Conservation (phyloP, 2,113 vertebrate species). For the Tragelaphus imberbis region DNA sequence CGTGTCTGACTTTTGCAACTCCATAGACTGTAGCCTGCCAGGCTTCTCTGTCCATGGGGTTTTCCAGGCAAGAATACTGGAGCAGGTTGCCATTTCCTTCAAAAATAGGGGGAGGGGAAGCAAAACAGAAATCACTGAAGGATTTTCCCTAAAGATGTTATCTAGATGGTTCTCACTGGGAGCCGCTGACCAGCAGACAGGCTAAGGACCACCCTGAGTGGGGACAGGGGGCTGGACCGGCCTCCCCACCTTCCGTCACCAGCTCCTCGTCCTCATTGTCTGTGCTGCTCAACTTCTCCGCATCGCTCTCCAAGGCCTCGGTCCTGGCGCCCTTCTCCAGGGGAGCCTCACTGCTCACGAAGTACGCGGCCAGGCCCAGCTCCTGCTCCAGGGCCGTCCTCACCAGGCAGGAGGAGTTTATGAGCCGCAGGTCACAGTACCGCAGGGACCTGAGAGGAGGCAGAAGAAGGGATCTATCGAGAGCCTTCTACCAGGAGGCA, state of each 20-base stretch:
- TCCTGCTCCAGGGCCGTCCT: constrained; percentile 95
- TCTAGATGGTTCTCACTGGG: accelerated
- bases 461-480: accelerated
- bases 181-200: too few relatives aligned
- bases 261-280: constrained; percentile 95
- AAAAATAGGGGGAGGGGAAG: not conserved
- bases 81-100: not conserved
- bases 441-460: constrained; percentile 89
- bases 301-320: constrained; percentile 91
- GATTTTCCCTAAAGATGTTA: not conserved
- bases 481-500: accelerated
- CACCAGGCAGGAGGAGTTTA: constrained; percentile 92
- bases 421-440: constrained; percentile 95
- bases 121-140: not conserved
- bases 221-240: accelerated
- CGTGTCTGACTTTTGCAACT: not conserved
- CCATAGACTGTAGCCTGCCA: not conserved
- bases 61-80: not conserved
- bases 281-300: constrained; percentile 93
- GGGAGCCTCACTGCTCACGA: constrained; percentile 85
- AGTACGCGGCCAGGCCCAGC: constrained; percentile 93
- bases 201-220: accelerated
- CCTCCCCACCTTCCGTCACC: constrained; percentile 77
- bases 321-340: constrained; percentile 80
- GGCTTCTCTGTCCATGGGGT: not conserved